Evolutionary conservation across 2,797 vertebrate genomes (phyloP).

Genomic region (Varecia variegata): DNA sequence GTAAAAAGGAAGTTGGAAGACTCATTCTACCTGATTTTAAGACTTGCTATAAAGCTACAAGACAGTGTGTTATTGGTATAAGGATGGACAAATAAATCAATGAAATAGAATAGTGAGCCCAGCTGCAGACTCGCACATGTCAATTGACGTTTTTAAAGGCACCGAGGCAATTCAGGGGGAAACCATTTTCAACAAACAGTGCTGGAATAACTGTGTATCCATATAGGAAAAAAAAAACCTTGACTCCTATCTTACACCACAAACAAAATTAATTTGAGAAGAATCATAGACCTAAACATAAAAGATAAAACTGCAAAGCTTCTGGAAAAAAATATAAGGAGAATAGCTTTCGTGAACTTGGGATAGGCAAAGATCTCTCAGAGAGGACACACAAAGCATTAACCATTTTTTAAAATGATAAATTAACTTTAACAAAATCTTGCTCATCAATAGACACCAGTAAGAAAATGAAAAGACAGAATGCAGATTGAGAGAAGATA

Average conservation of each 20-base stretch:
- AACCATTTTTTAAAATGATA: background rate
- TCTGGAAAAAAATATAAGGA: background rate
- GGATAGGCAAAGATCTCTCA: background rate
- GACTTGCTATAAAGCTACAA: background rate
- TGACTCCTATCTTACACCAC: background rate
- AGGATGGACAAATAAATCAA: background rate
- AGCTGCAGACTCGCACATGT: background rate
- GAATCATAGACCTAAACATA: background rate
- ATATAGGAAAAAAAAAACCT: background rate
- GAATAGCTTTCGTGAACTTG: background rate
- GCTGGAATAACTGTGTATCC: background rate
- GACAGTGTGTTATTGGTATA: background rate
- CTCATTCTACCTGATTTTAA: background rate
- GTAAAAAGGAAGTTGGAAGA: background rate
- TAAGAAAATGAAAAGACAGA: background rate
- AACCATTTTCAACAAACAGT: background rate
- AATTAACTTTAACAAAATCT: background rate
- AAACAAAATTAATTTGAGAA: background rate
- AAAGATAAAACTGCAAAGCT: background rate
- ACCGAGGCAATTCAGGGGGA: background rate
- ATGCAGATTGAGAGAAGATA: background rate
- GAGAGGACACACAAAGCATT: background rate
- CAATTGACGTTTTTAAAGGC: background rate
- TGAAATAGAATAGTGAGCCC: background rate
- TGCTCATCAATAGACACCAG: background rate